Evolutionary conservation across 2,888 invertebrate species (phyloP).

Genomic region (Eupithecia insigniata): DNA sequence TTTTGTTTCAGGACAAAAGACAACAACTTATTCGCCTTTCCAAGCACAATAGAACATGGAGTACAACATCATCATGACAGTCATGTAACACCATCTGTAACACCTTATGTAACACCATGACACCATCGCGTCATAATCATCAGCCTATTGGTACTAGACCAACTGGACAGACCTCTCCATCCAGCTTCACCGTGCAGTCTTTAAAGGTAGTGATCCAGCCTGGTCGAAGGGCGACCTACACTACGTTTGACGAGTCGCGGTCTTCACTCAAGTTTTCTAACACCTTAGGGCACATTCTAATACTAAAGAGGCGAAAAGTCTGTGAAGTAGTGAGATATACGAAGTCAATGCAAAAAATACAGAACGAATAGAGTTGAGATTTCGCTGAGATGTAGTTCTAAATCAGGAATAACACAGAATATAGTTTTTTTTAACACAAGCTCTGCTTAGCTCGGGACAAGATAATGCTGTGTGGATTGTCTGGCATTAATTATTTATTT

Average conservation of each 20-base stretch:
- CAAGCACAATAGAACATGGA: neutral
- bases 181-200: neutral
- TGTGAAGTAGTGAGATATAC: neutral
- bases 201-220: neutral
- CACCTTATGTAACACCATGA: neutral
- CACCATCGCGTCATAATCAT: neutral
- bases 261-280: neutral
- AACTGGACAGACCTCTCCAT: neutral
- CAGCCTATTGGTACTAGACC: neutral
- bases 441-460: neutral
- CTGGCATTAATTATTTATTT: too few relatives aligned
- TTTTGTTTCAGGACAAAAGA: slow-evolving; percentile 24
- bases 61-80: neutral
- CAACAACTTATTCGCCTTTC: slow-evolving; percentile 1
- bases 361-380: neutral
- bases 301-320: neutral
- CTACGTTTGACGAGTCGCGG: neutral
- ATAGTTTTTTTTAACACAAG: neutral
- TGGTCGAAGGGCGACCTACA: neutral
- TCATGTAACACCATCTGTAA: neutral
- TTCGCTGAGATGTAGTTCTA: neutral
- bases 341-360: neutral
- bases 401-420: neutral
- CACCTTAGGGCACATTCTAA: neutral
- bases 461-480: too few relatives aligned